Evolutionary conservation across 1,140 invertebrate species (phyloP), one percentile per base, ranked within the genome.

Genomic region (Globodera ellingtonae): DNA sequence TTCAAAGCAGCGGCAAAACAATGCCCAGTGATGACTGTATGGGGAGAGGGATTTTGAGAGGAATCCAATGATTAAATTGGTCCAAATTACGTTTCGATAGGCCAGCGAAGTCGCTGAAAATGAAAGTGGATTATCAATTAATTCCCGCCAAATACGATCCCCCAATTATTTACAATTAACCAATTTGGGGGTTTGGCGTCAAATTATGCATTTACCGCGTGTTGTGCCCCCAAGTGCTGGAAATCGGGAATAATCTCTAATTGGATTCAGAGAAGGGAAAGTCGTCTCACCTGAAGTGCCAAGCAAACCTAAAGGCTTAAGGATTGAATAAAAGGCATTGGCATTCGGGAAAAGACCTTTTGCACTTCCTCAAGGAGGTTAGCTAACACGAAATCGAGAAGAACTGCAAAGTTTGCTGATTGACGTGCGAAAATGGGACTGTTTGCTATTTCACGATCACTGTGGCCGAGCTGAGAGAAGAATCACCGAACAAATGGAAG

Each of bases 351-450:
- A 35, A 35, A 77, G 13, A 85, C 82, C 72, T 78, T 86, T 78
- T 85, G 73, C 35, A 87, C 47, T 71, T 85, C 84, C 35, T 85
- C 83, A 56, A 65, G 72, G 13, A 85, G 65, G 76, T 85, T 85
- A 6, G 82, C 86, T 21, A 85, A 82, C 13, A 85, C 84, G 62
- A 86, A 85, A 72, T 85, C 84, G 44, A 85, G 84, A 47, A 86
- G 85, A 24, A 79, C 83, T 9, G 78, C 85, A 62, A 85, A 85
- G 66, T 85, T 85, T 8, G 82, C 81, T 13, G 84, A 84, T 71
- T 79, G 78, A 21, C 82, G 80, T 8, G 35, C 21, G 65, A 85
- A 84, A 48, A 70, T 77, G n/a, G 79, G 47, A 50, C 83, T 84
- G 15, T 24, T 24, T 4, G 81, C 13, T 44, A 84, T 84, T 50